phyloP scores from a whole-genome alignment of 2,113 vertebrate genomes.

The Festucalex cinctus region DNA sequence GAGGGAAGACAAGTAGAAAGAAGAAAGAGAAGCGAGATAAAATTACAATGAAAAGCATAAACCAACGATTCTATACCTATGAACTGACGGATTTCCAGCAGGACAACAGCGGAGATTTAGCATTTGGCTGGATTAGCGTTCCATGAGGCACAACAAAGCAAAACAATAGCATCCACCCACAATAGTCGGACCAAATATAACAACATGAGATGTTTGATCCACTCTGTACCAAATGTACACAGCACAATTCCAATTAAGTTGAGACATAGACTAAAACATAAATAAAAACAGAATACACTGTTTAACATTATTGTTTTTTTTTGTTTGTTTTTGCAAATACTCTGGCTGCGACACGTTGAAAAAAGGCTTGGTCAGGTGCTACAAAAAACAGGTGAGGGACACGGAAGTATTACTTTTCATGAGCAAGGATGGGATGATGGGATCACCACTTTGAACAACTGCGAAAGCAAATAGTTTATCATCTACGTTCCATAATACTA shows the following conservation, averaged over 20 bases:
- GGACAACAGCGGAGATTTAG: constrained; percentile 55
- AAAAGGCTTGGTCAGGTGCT: too few relatives aligned
- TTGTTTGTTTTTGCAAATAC: too few relatives aligned
- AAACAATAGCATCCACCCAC: constrained; percentile 61
- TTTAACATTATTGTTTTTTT: too few relatives aligned
- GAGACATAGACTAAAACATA: too few relatives aligned
- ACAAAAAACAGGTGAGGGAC: too few relatives aligned
- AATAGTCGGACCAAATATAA: constrained; percentile 63
- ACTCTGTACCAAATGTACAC: constrained; percentile 22
- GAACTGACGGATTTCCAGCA: constrained; percentile 46
- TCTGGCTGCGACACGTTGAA: too few relatives aligned
- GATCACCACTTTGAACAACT: too few relatives aligned
- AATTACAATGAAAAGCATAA: constrained; percentile 40
- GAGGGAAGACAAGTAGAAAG: constrained; percentile 29
- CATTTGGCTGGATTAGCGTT: constrained; percentile 48
- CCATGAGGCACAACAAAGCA: constrained; percentile 35
- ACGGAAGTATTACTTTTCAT: too few relatives aligned
- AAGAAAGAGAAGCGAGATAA: constrained; percentile 26
- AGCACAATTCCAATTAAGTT: neutral
- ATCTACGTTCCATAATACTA: too few relatives aligned
- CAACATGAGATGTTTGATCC: constrained; percentile 8
- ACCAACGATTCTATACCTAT: constrained; percentile 53
- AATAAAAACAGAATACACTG: too few relatives aligned
- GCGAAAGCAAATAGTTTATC: too few relatives aligned
- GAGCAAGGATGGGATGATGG: too few relatives aligned